phyloP scores from a whole-genome alignment of 2,113 vertebrate species.

The Tyto alba region DNA sequence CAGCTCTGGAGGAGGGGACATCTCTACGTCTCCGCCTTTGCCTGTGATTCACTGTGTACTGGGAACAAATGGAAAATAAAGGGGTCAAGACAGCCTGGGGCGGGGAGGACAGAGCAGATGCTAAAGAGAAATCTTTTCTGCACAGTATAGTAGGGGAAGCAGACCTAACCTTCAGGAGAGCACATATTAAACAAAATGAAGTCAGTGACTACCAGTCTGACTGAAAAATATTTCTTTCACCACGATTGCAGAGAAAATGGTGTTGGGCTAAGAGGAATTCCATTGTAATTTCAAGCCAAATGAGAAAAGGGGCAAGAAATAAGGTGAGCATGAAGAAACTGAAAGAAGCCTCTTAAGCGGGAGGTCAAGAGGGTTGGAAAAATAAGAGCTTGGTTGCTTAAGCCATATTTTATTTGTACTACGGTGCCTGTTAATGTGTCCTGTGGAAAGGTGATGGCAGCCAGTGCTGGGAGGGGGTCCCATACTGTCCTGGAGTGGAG shows the following conservation, averaged over 20 bases:
- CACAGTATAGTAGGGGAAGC: background rate
- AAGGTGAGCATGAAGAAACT: background rate
- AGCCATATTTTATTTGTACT: background rate
- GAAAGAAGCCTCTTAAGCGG: background rate
- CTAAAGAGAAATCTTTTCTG: background rate
- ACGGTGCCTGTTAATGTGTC: background rate
- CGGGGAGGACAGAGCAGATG: background rate
- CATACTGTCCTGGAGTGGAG: rapidly evolving
- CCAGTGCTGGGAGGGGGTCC: background rate
- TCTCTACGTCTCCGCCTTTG: background rate
- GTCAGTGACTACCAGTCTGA: background rate
- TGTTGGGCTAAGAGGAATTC: background rate
- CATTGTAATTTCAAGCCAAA: background rate
- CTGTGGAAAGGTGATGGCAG: background rate
- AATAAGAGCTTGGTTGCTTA: background rate
- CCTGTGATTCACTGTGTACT: background rate
- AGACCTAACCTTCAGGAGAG: background rate
- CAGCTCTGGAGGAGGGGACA: background rate
- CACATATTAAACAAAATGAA: background rate
- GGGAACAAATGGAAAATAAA: background rate
- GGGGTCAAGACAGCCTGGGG: background rate
- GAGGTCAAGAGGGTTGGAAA: background rate
- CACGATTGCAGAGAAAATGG: background rate
- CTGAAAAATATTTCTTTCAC: background rate
- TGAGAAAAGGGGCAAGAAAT: background rate